Evolutionary conservation across 2,888 invertebrate species (phyloP).

Genomic region (Pandemis heparana): DNA sequence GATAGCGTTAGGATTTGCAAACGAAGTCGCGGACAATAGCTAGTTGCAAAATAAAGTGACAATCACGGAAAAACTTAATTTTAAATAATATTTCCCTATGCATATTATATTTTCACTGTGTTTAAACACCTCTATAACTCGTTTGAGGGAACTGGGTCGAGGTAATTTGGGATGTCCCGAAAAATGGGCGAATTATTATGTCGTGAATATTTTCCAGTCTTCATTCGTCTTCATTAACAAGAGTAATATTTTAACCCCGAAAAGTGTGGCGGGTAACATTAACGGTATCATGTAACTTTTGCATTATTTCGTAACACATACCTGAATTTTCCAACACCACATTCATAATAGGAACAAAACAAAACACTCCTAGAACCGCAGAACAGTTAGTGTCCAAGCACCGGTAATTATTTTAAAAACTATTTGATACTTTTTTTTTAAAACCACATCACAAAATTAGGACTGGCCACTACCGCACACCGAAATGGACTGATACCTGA

Average conservation of each 20-base stretch:
- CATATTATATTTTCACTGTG: conserved; percentile 13
- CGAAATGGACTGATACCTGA: conserved; percentile 73
- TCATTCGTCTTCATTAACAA: conserved; percentile 27
- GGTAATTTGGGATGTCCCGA: conserved; percentile 17
- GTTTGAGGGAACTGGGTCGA: conserved; percentile 16
- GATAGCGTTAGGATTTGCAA: no score
- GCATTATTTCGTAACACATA: background rate
- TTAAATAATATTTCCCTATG: background rate
- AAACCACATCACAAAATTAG: conserved; percentile 53
- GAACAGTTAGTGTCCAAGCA: background rate
- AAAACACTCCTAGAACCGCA: background rate
- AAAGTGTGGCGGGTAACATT: background rate
- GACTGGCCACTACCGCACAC: conserved; percentile 60
- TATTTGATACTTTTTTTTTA: conserved; percentile 3
- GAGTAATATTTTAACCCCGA: background rate
- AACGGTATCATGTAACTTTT: background rate
- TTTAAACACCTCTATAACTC: conserved; percentile 22
- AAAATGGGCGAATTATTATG: conserved; percentile 27
- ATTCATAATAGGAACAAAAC: conserved; percentile 7
- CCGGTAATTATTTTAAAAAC: background rate
- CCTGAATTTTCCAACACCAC: conserved; percentile 17
- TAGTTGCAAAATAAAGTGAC: background rate
- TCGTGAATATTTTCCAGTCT: conserved; percentile 18
- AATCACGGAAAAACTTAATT: no score
- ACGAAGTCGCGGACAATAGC: background rate